Evolutionary conservation across 2,888 invertebrate genomes (phyloP), one percentile per base, ranked within the genome.

Genomic region (Altica lythri): DNA sequence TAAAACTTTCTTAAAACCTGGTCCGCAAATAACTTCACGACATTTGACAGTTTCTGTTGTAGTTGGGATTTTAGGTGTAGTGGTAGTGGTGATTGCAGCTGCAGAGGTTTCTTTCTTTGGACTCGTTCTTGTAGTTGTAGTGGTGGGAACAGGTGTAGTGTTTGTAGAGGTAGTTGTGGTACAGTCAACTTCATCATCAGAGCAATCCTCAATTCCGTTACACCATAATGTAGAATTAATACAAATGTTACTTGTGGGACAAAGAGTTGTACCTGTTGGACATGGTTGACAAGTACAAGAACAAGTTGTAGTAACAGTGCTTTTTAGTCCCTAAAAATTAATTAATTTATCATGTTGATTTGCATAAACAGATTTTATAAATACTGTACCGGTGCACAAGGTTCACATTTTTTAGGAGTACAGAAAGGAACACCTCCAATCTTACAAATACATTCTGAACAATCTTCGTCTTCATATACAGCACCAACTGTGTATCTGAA

Each of bases 131-230:
- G 8, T 19, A n/a, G 46, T 46, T n/a, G 12, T 19, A 12, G 18
- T 45, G 13, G 35, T 4, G 1, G 29, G 43, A 9, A 22, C 10
- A 3, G 48, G 52, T 29, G 30, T 42, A 5, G 35, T 13, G 1
- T 53, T 30, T 4, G 60, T 34, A 44, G 52, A 47, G 14, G 44
- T 44, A 13, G 73, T 68, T 13, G 76, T 73, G 22, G 71, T 68
- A 66, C 92, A 93, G 52, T 83, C 77, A 2, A 76, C 73, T 75
- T 93, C 93, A 72, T 93, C 93, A 68, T 92, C 92, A 0, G 88
- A 85, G 66, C 93, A 93, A 73, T 93, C 88, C 58, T 83, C 81
- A 0, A 90, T 77, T 0, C 90, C 91, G 70, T 93, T 86, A 70
- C 93, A 93, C 92, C 92, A 92, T 8, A 81, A 77, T 0, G 80